Conservation (phyloP, 37 sponge, comb jelly and placozoan species). For the Spongilla lacustris region DNA sequence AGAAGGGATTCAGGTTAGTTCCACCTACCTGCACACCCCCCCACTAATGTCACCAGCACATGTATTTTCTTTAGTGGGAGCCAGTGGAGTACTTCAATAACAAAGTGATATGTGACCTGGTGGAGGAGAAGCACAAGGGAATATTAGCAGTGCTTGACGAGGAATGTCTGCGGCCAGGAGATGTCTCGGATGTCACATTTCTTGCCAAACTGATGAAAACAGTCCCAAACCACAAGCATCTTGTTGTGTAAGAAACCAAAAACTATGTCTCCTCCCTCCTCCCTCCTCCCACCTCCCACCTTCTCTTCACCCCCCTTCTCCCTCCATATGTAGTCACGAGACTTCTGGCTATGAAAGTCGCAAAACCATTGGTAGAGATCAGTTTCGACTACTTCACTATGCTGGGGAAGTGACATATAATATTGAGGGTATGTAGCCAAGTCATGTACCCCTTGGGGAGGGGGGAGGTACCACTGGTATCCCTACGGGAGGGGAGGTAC, state of each 20-base stretch:
- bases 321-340: constrained; percentile 35
- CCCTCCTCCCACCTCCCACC: background rate
- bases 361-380: constrained; percentile 58
- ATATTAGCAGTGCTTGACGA: constrained; percentile 85
- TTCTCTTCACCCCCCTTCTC: background rate
- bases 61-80: constrained; percentile 74
- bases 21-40: background rate
- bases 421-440: constrained; percentile 19
- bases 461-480: no score
- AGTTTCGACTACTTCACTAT: constrained; percentile 83
- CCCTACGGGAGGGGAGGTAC: no score
- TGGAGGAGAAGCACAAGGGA: constrained; percentile 84
- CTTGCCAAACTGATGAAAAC: constrained; percentile 60
- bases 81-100: constrained; percentile 87
- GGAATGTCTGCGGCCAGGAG: constrained; percentile 84
- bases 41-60: background rate
- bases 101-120: constrained; percentile 86
- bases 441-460: no score
- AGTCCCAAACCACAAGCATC: constrained; percentile 61
- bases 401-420: constrained; percentile 87
- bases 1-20: constrained; percentile 80
- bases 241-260: background rate
- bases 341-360: constrained; percentile 73
- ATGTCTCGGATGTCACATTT: constrained; percentile 71
- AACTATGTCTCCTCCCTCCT: background rate